Percentiles rank a stretch among this genome's conserved stretches.
Conservation (phyloP, 2,888 invertebrate genomes). For the Cerceris ruficornis region DNA sequence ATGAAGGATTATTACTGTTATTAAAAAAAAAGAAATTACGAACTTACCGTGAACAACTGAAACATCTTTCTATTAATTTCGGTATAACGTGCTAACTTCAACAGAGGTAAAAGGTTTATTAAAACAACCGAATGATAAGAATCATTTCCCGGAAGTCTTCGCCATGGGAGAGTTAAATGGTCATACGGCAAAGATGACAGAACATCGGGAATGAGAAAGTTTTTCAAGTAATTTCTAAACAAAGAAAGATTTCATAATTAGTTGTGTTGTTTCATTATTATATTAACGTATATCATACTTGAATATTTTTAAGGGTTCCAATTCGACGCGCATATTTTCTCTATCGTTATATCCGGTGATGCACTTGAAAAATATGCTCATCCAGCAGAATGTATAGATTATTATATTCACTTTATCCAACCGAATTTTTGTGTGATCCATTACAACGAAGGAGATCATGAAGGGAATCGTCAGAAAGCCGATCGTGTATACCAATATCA, state of each 20-base stretch:
- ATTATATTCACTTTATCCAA: constrained; percentile 69
- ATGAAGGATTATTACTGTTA: too few relatives aligned
- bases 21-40: too few relatives aligned
- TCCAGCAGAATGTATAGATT: constrained; percentile 74
- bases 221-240: constrained; percentile 59
- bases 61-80: constrained; percentile 66
- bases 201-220: constrained; percentile 71
- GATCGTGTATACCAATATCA: constrained; percentile 70
- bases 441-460: constrained; percentile 70
- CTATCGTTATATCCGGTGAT: constrained; percentile 70
- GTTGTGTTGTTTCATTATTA: neutral
- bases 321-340: constrained; percentile 54
- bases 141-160: constrained; percentile 68
- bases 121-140: constrained; percentile 24
- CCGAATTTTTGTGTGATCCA: constrained; percentile 67
- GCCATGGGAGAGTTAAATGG: constrained; percentile 71
- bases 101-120: constrained; percentile 72
- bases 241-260: neutral
- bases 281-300: constrained; percentile 59
- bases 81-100: constrained; percentile 73
- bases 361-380: constrained; percentile 72
- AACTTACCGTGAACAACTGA: constrained; percentile 69
- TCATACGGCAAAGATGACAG: constrained; percentile 77
- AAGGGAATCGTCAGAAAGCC: constrained; percentile 75
- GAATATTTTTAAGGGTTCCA: constrained; percentile 68